Evolutionary conservation across 1,140 invertebrate species (phyloP).

Genomic region (Harpegnathos saltator): DNA sequence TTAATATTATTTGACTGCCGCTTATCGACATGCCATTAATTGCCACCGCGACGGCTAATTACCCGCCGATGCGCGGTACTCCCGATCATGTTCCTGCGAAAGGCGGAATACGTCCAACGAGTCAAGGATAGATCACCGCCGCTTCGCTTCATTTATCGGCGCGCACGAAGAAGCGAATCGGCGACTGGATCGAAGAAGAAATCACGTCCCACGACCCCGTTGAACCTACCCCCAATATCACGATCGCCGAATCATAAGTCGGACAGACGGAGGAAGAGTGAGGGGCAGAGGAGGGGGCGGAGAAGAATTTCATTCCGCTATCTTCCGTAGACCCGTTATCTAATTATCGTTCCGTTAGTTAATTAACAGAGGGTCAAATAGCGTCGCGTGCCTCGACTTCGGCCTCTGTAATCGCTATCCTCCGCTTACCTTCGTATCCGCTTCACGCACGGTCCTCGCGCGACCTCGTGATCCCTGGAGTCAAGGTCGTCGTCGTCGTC

Average conservation of each 20-base stretch:
- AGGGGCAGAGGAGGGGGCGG: neutral
- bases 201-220: no score
- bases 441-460: neutral
- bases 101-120: neutral
- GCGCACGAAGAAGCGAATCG: no score
- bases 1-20: neutral
- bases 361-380: slow-evolving; percentile 21
- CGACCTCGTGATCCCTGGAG: slow-evolving; percentile 40
- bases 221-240: no score
- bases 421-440: slow-evolving; percentile 19
- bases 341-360: slow-evolving; percentile 29
- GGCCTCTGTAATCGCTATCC: neutral
- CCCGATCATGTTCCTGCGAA: neutral
- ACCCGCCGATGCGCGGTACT: no score
- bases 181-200: no score
- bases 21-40: neutral
- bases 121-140: neutral
- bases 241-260: neutral
- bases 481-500: slow-evolving; percentile 54
- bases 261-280: neutral
- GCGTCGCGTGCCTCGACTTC: slow-evolving; percentile 1
- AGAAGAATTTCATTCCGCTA: slow-evolving; percentile 3
- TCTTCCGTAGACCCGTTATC: slow-evolving; percentile 15
- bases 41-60: neutral
- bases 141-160: no score